phyloP scores from a whole-genome alignment of 1,140 invertebrate species.

The Probaryconus sp. region DNA sequence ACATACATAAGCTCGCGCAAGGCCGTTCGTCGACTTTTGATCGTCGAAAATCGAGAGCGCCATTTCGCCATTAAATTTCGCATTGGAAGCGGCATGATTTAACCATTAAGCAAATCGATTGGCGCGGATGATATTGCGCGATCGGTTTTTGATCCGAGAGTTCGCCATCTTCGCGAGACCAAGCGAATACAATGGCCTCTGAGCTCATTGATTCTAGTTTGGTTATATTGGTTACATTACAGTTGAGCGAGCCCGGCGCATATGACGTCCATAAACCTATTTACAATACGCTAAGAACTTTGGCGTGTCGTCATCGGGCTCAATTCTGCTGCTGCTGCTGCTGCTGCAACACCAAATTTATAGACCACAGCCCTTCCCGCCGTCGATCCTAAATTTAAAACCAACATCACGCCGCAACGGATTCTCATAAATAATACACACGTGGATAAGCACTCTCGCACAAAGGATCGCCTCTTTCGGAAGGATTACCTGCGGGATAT shows the following conservation, averaged over 20 bases:
- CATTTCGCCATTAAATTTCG: conserved; percentile 35
- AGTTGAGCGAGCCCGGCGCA: conserved; percentile 42
- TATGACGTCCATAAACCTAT: conserved; percentile 57
- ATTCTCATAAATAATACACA: conserved; percentile 42
- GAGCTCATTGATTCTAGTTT: conserved; percentile 59
- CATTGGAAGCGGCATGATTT: conserved; percentile 35
- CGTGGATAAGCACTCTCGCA: no score
- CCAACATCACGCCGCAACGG: conserved; percentile 26
- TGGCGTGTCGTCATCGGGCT: conserved; percentile 24
- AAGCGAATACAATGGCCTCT: conserved; percentile 33
- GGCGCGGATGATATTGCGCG: conserved; percentile 31
- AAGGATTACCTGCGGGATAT: no score
- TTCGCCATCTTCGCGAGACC: conserved; percentile 48
- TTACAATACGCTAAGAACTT: conserved; percentile 53
- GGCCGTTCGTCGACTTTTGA: conserved; percentile 18
- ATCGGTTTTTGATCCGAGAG: conserved; percentile 40
- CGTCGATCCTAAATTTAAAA: conserved; percentile 39
- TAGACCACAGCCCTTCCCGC: conserved; percentile 27
- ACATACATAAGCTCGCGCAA: not conserved
- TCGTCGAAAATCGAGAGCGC: conserved; percentile 13
- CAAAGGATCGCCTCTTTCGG: no score
- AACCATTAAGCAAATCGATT: conserved; percentile 44
- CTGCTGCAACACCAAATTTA: conserved; percentile 31
- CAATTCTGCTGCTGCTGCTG: no score
- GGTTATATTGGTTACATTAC: conserved; percentile 56